Evolutionary conservation across 2,888 invertebrate genomes (phyloP).

Genomic region (Abrostola tripartita): DNA sequence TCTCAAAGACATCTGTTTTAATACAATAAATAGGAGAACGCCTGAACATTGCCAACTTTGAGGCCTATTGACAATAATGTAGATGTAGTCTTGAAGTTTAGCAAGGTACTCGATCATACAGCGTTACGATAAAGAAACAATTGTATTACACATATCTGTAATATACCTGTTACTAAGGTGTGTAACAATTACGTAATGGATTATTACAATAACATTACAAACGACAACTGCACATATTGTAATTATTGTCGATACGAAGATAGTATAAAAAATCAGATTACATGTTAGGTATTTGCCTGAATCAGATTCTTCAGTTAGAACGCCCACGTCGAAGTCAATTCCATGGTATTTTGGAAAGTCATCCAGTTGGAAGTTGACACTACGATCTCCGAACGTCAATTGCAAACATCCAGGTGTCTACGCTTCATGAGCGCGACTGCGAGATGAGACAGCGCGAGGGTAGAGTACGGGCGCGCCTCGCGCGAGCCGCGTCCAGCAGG

Average conservation of each 20-base stretch:
- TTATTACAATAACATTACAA: conserved; percentile 47
- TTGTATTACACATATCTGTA: conserved; percentile 36
- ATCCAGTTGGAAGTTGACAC: conserved; percentile 8
- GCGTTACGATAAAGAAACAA: conserved; percentile 39
- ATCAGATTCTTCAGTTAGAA: conserved; percentile 24
- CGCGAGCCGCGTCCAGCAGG: conserved; percentile 14
- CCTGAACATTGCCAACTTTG: conserved; percentile 11
- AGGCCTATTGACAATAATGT: conserved; percentile 11
- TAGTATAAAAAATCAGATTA: conserved; percentile 17
- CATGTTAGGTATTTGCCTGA: conserved; percentile 26
- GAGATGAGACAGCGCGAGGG: conserved; percentile 53
- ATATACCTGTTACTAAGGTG: conserved; percentile 29
- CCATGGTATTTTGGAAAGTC: conserved; percentile 18
- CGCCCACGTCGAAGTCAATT: conserved; percentile 22
- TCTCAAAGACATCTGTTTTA: conserved; percentile 38
- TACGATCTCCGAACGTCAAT: conserved; percentile 49
- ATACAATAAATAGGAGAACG: conserved; percentile 18
- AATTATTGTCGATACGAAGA: conserved; percentile 22
- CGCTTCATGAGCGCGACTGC: conserved; percentile 13
- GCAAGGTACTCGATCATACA: conserved; percentile 20
- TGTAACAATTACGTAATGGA: conserved; percentile 38
- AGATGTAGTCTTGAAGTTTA: conserved; percentile 16
- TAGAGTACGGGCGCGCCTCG: conserved; percentile 9
- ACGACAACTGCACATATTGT: conserved; percentile 19
- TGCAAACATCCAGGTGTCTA: conserved; percentile 37